Evolutionary conservation across 2,888 invertebrate genomes (phyloP), one percentile per base, ranked within the genome.

Genomic region (Hyposoter dolosus): DNA sequence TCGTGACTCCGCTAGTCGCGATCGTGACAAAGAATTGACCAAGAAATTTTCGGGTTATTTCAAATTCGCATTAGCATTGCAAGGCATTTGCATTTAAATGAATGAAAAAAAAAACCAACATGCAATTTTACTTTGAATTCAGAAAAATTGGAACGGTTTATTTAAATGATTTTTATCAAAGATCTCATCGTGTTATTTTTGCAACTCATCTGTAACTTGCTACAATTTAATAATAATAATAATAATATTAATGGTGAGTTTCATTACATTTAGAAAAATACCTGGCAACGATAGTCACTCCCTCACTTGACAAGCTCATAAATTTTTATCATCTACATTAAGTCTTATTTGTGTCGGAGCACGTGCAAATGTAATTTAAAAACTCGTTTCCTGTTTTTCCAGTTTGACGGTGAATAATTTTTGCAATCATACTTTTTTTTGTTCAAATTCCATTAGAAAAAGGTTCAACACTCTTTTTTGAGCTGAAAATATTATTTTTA

Each of bases 321-420:
- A 60, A 60, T 60, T 60, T 28, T 60, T 60, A 60, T 60, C 60
- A 15, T 28, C 28, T 15, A 15, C 28, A 28, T 60, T 28, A 28
- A 60, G 60, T 60, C 28, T 28, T 60, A 12, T 60, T 60, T 40
- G 40, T n/a, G 40, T 12, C 19, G 19, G 19, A 66, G 35, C 66
- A 40, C 40, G 66, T 35, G n/a, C 35, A 9, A 66, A 66, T 40
- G 35, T 40, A 40, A 40, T 66, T 35, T 40, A 10, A 66, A 66
- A 40, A 40, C 40, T 40, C 19, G 66, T 66, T 40, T 66, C 66
- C 35, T 66, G 66, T 40, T 40, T 40, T 60, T 60, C 60, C 40
- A 66, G 40, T 66, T 66, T 66, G 9, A n/a, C 35, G 3, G 3
- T 10, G 19, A 66, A 40, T 40, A 40, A 40, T 40, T 19, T 19